Evolutionary conservation across 2,888 invertebrate genomes (phyloP).

Genomic region (Chrysolina oricalcia): DNA sequence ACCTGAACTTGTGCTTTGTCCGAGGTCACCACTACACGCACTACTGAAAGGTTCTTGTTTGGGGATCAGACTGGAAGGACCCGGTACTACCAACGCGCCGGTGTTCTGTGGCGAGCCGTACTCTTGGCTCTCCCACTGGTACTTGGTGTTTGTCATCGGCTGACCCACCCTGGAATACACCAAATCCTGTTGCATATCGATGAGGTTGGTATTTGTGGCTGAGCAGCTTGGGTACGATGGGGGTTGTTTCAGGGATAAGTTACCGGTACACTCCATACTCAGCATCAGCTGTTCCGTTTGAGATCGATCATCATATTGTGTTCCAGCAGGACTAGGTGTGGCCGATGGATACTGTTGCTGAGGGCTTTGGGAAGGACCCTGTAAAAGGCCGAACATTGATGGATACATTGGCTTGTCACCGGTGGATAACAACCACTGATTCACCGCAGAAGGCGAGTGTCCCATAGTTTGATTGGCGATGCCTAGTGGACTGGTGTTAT

Average conservation of each 20-base stretch:
- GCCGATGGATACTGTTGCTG: slow-evolving; percentile 74
- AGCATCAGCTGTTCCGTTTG: slow-evolving; percentile 77
- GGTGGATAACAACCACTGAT: slow-evolving; percentile 83
- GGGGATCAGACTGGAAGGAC: slow-evolving; percentile 78
- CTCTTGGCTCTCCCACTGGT: slow-evolving; percentile 80
- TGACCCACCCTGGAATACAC: slow-evolving; percentile 74
- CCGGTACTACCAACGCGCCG: slow-evolving; percentile 74
- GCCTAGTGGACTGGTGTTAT: slow-evolving; percentile 68
- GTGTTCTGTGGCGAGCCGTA: slow-evolving; percentile 73
- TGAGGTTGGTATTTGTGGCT: slow-evolving; percentile 68
- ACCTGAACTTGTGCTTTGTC: slow-evolving; percentile 66
- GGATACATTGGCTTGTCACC: slow-evolving; percentile 80
- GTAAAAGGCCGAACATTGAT: slow-evolving; percentile 78
- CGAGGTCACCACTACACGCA: slow-evolving; percentile 67
- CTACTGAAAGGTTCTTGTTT: slow-evolving; percentile 79
- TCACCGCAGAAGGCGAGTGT: slow-evolving; percentile 77
- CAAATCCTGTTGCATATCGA: slow-evolving; percentile 75
- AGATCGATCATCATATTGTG: slow-evolving; percentile 80
- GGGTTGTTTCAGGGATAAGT: slow-evolving; percentile 77
- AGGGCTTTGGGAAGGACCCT: slow-evolving; percentile 74
- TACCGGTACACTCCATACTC: slow-evolving; percentile 76
- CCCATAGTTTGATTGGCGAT: slow-evolving; percentile 69
- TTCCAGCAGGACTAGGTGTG: slow-evolving; percentile 74
- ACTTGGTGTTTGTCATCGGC: slow-evolving; percentile 74
- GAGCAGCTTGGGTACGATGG: slow-evolving; percentile 78